phyloP scores from a whole-genome alignment of 2,888 invertebrate genomes.

The Sarcophaga variegata region DNA sequence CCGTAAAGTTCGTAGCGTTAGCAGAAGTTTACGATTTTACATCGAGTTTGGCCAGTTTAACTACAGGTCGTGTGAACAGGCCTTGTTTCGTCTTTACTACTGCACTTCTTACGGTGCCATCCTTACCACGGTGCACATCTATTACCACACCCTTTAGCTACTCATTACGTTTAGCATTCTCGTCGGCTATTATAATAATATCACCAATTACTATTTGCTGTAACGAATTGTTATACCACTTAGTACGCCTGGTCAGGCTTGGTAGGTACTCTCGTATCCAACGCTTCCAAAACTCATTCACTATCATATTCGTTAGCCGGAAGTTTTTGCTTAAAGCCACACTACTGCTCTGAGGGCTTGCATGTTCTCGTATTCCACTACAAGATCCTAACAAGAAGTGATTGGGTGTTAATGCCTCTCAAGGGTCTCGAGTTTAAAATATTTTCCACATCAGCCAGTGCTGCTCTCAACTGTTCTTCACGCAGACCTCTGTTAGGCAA shows the following conservation, averaged over 20 bases:
- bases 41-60: slow-evolving; percentile 60
- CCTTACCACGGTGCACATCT: slow-evolving; percentile 51
- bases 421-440: too few species aligned
- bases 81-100: slow-evolving; percentile 55
- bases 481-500: too few species aligned
- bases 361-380: too few species aligned
- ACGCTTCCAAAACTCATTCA: too few species aligned
- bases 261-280: too few species aligned
- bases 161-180: slow-evolving; percentile 55
- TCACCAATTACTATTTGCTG: slow-evolving; percentile 36
- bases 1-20: slow-evolving; percentile 49
- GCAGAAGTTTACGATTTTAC: slow-evolving; percentile 47
- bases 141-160: slow-evolving; percentile 28
- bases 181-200: slow-evolving; percentile 62
- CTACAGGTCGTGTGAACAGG: slow-evolving; percentile 45
- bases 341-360: too few species aligned
- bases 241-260: slow-evolving; percentile 43
- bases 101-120: slow-evolving; percentile 61
- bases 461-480: too few species aligned
- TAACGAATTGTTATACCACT: slow-evolving; percentile 45
- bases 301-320: too few species aligned
- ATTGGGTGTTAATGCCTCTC: too few species aligned
- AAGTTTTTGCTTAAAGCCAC: too few species aligned
- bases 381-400: too few species aligned
- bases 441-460: too few species aligned